Conservation (phyloP, 2,797 vertebrate species). For the Arrhamphus sclerolepis region DNA sequence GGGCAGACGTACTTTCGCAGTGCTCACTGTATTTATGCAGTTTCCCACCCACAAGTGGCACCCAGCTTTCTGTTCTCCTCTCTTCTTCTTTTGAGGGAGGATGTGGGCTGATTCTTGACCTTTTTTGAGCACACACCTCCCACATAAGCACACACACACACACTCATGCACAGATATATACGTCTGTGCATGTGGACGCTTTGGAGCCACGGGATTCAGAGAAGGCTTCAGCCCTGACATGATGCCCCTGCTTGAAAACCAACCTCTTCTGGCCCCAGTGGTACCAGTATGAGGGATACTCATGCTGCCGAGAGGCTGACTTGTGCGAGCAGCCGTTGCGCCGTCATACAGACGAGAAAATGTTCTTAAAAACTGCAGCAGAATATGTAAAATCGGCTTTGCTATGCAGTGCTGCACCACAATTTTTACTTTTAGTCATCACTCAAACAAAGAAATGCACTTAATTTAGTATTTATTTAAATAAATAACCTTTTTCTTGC, state of each 20-base stretch:
- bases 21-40: slow-evolving; percentile 54
- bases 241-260: slow-evolving; percentile 56
- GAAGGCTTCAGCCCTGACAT: slow-evolving; percentile 54
- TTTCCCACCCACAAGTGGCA: slow-evolving; percentile 58
- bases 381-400: slow-evolving; percentile 6
- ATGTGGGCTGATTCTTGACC: slow-evolving; percentile 74
- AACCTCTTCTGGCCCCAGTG: slow-evolving; percentile 38
- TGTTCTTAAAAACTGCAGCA: slow-evolving; percentile 5
- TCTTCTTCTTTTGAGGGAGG: slow-evolving; percentile 62
- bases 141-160: slow-evolving; percentile 48
- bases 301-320: slow-evolving; percentile 23
- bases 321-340: slow-evolving; percentile 21
- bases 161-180: slow-evolving; percentile 3
- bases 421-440: neutral
- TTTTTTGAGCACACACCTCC: slow-evolving; percentile 64
- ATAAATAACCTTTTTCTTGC: neutral
- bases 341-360: slow-evolving; percentile 17
- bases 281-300: slow-evolving; percentile 30
- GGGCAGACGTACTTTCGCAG: slow-evolving; percentile 15
- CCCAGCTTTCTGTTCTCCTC: slow-evolving; percentile 56
- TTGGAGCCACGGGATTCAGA: slow-evolving; percentile 47
- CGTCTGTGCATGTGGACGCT: slow-evolving; percentile 42
- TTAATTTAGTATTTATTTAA: slow-evolving; percentile 19
- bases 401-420: too few species aligned
- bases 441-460: neutral